A percentile compares a stretch with the other conserved stretches of the same genome.
These are phyloP conservation scores for Odontomyia ornata DNA, from an alignment of 2,888 invertebrate species.

Conservation along the genomic window DNA sequence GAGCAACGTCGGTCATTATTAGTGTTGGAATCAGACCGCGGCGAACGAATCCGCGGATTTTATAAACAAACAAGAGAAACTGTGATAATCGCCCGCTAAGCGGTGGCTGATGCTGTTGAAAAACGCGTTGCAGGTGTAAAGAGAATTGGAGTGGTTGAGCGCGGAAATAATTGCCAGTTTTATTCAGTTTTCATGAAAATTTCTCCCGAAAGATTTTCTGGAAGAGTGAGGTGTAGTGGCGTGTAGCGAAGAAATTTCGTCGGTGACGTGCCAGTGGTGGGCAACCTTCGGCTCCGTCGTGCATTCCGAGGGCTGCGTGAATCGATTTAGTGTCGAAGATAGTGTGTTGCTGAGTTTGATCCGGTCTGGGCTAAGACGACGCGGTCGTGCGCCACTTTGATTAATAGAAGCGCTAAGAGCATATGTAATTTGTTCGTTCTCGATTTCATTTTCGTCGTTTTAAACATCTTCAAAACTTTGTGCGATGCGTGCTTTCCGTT, in stretches of 20 bases:
- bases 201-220: slow-evolving; percentile 21
- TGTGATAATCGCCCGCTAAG: neutral
- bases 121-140: slow-evolving; percentile 17
- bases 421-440: slow-evolving; percentile 36
- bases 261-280: neutral
- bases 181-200: slow-evolving; percentile 25
- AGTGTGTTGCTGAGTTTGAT: neutral
- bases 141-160: neutral
- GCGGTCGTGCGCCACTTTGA: slow-evolving; percentile 31
- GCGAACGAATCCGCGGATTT: slow-evolving; percentile 10
- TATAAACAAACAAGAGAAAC: slow-evolving; percentile 30
- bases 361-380: neutral
- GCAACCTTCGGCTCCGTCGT: neutral
- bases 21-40: slow-evolving; percentile 13
- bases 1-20: neutral
- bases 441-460: slow-evolving; percentile 24
- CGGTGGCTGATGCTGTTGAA: neutral
- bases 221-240: neutral
- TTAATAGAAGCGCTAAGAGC: slow-evolving; percentile 25
- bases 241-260: neutral
- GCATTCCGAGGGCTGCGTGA: neutral
- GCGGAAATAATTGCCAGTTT: slow-evolving; percentile 13
- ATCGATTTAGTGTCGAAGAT: neutral
- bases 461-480: slow-evolving; percentile 12
- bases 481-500: slow-evolving; percentile 22